Percentiles rank a stretch among this genome's conserved stretches.
Conservation (phyloP, 1,140 invertebrate species). For the Ostrea edulis region DNA sequence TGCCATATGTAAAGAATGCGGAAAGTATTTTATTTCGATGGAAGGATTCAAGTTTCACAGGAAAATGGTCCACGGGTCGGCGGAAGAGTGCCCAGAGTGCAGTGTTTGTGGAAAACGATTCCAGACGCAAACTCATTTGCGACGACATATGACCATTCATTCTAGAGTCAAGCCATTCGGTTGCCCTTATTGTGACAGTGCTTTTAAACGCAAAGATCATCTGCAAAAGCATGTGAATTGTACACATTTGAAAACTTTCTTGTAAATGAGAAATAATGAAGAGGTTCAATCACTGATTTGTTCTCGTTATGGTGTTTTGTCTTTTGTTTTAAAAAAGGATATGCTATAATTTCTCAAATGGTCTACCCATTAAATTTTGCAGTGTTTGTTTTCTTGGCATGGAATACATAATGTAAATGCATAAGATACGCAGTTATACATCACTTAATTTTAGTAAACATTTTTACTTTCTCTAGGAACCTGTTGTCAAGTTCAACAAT, state of each 20-base stretch:
- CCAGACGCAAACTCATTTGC: conserved; percentile 39
- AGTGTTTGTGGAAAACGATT: conserved; percentile 46
- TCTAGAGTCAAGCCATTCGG: conserved; percentile 38
- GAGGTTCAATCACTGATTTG: not conserved
- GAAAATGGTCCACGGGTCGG: conserved; percentile 15
- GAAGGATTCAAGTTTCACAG: conserved; percentile 40
- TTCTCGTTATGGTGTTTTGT: not conserved
- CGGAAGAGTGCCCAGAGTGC: conserved; percentile 37
- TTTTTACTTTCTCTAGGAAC: conserved; percentile 28
- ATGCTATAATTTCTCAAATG: too few relatives aligned
- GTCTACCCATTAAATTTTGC: not conserved
- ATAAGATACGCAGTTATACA: too few relatives aligned
- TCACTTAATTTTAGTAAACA: too few relatives aligned
- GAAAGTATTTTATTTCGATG: conserved; percentile 25
- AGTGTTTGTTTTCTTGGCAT: not conserved
- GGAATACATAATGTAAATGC: not conserved
- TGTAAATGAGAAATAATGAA: not conserved
- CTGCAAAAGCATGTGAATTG: conserved; percentile 39
- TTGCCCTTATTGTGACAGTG: conserved; percentile 30
- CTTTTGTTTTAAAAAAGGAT: not conserved
- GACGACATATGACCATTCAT: conserved; percentile 42
- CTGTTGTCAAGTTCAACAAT: not conserved
- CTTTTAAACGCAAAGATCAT: conserved; percentile 44
- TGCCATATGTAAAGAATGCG: conserved; percentile 15
- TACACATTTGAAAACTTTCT: not conserved